Conservation (phyloP, 2,888 invertebrate genomes). For the Tenthredo livida region DNA sequence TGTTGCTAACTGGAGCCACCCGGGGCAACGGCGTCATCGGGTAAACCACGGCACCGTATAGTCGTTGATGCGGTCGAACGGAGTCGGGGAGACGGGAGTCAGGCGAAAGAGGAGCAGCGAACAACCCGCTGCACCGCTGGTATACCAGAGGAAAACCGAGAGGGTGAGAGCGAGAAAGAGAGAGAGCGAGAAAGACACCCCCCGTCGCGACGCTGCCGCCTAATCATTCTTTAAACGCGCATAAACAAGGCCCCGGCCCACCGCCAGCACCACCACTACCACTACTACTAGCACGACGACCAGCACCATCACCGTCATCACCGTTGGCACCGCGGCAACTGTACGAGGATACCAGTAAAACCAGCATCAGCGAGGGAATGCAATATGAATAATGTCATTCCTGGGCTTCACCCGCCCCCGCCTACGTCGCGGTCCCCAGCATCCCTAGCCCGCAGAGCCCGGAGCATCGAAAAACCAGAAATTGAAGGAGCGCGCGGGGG, state of each 20-base stretch:
- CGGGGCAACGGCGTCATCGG: conserved; percentile 59
- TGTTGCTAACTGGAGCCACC: conserved; percentile 67
- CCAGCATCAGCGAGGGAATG: conserved; percentile 54
- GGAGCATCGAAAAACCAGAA: conserved; percentile 61
- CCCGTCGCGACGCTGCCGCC: conserved; percentile 75
- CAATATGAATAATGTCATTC: conserved; percentile 76
- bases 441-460: conserved; percentile 57
- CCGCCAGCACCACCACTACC: conserved; percentile 45
- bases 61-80: conserved; percentile 32
- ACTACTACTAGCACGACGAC: background rate
- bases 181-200: conserved; percentile 64
- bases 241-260: conserved; percentile 74
- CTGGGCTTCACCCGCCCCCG: conserved; percentile 60
- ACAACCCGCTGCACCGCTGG: background rate
- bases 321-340: conserved; percentile 57
- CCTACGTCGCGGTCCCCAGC: conserved; percentile 55
- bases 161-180: conserved; percentile 39
- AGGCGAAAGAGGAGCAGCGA: conserved; percentile 42
- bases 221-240: conserved; percentile 78
- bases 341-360: conserved; percentile 26
- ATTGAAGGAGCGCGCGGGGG: conserved; percentile 61
- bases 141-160: conserved; percentile 18
- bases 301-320: conserved; percentile 42
- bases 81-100: conserved; percentile 25
- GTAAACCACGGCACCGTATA: background rate